Conservation (phyloP, 1,140 invertebrate species). For the Pentalonia nigronervosa region DNA sequence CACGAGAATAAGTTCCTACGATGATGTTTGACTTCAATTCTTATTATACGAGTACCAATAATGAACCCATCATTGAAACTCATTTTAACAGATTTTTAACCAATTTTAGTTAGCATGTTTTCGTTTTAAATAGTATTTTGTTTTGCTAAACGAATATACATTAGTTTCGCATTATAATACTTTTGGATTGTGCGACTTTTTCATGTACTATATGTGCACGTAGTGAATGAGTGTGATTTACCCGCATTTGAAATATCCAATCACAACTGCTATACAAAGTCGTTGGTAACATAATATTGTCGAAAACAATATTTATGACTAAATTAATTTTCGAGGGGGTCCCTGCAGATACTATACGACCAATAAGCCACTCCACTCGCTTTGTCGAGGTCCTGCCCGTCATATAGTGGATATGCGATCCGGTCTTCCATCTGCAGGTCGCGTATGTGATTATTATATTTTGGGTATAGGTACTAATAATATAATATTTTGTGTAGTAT, state of each 20-base stretch:
- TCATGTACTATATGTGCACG: background rate
- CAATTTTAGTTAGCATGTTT: background rate
- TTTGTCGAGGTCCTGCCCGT: too few species aligned
- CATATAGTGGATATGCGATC: too few species aligned
- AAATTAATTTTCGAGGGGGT: background rate
- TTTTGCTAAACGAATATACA: background rate
- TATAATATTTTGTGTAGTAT: background rate
- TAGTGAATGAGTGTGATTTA: background rate
- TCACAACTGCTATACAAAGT: background rate
- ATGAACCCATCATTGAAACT: background rate
- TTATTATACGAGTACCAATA: background rate
- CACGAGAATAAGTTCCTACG: background rate
- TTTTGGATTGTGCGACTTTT: background rate
- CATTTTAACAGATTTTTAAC: background rate
- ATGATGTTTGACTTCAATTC: background rate
- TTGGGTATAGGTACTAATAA: background rate
- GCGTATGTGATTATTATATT: background rate
- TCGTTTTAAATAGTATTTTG: background rate
- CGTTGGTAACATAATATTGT: background rate
- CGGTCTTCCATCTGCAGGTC: too few species aligned
- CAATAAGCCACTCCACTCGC: background rate
- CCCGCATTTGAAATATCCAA: background rate
- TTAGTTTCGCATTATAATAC: background rate
- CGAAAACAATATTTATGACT: background rate
- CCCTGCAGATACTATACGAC: background rate